A percentile compares a stretch with the other conserved stretches of the same genome.
Evolutionary conservation across 2,888 invertebrate species (phyloP).

Genomic region (Plebejus anna): DNA sequence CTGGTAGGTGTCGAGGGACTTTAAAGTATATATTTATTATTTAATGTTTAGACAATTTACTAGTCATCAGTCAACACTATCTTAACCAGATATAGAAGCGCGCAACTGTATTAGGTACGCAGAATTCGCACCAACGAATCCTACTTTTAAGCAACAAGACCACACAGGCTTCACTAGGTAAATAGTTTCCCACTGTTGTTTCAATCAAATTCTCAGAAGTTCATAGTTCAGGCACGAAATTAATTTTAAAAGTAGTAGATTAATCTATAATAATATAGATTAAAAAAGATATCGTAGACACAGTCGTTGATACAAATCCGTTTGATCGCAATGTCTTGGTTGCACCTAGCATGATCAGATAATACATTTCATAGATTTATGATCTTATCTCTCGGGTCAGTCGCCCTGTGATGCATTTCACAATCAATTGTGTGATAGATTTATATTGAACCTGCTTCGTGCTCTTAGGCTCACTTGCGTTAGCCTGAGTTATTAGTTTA

Average conservation of each 20-base stretch:
- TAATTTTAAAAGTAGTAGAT: neutral
- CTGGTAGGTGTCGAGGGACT: no score
- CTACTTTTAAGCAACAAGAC: no score
- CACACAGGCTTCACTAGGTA: no score
- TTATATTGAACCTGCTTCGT: slow-evolving; percentile 19
- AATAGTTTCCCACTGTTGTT: no score
- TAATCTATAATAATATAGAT: neutral
- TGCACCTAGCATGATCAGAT: slow-evolving; percentile 20
- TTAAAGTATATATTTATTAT: no score
- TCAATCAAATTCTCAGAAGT: neutral
- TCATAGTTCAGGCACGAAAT: neutral
- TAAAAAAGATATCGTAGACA: neutral
- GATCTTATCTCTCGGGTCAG: neutral
- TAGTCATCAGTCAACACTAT: no score
- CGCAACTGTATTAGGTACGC: no score
- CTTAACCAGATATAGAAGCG: no score
- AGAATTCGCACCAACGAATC: no score
- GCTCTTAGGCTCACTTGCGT: neutral
- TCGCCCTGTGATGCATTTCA: slow-evolving; percentile 21
- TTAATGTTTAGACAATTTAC: no score
- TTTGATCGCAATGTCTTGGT: neutral
- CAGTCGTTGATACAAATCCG: neutral
- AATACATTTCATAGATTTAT: slow-evolving; percentile 17
- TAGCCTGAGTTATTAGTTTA: neutral
- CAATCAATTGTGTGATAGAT: slow-evolving; percentile 14